phyloP scores from a whole-genome alignment of 2,797 vertebrate species.

The Acridotheres tristis region DNA sequence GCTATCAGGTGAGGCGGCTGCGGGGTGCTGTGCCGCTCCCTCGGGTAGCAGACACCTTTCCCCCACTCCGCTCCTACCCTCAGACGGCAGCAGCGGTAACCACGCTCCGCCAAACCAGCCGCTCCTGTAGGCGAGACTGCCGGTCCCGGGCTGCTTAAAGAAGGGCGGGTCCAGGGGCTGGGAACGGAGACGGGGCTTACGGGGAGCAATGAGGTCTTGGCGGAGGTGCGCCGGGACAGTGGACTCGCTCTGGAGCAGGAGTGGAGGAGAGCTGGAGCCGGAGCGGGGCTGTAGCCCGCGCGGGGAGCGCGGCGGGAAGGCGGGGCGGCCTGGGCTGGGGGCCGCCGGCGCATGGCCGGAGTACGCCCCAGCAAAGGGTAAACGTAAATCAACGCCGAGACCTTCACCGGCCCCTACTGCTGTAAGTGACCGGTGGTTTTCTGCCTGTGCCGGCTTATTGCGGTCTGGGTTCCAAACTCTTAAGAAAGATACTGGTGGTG shows the following conservation, averaged over 20 bases:
- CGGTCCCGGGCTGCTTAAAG: neutral
- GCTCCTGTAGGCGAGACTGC: no score
- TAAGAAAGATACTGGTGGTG: fast-evolving
- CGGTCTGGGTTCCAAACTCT: neutral
- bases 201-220: neutral
- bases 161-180: neutral
- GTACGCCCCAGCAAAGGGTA: fast-evolving
- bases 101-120: neutral
- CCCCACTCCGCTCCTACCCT: no score
- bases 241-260: neutral
- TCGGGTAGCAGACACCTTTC: fast-evolving
- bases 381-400: neutral
- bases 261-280: neutral
- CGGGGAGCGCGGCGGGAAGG: neutral
- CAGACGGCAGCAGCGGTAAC: neutral
- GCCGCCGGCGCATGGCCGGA: fast-evolving
- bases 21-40: no score
- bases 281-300: neutral
- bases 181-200: no score
- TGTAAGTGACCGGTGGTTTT: neutral
- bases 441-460: neutral
- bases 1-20: neutral
- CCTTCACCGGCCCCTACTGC: fast-evolving
- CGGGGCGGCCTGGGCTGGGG: neutral
- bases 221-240: no score